Conservation (phyloP, 1,140 invertebrate species). For the Zaprionus camerounensis region DNA sequence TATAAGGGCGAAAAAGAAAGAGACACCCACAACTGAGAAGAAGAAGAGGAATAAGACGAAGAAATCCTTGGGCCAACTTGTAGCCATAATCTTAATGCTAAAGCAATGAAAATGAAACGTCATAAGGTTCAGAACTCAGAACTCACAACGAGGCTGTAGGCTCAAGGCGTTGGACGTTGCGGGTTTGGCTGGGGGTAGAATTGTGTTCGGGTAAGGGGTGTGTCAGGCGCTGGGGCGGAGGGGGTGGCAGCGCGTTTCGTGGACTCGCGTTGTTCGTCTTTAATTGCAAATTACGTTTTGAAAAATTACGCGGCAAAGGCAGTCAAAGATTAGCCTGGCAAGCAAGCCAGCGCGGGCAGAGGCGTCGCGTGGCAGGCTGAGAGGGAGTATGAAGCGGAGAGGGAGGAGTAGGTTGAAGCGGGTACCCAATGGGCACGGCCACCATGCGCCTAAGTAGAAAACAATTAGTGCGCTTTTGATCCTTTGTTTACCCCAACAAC, state of each 20-base stretch:
- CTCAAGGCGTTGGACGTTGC: slow-evolving; percentile 49
- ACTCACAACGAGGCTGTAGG: slow-evolving; percentile 16
- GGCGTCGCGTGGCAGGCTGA: background rate
- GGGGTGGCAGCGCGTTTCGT: slow-evolving; percentile 36
- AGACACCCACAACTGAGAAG: slow-evolving; percentile 13
- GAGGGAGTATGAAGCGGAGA: background rate
- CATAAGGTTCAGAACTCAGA: slow-evolving; percentile 47
- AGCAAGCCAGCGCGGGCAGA: too few relatives aligned
- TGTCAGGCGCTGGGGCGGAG: background rate
- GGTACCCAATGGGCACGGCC: slow-evolving; percentile 36
- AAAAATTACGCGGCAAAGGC: slow-evolving; percentile 79
- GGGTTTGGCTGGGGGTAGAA: background rate
- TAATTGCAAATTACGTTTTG: slow-evolving; percentile 83
- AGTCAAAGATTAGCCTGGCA: slow-evolving; percentile 66
- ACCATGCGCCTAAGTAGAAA: slow-evolving; percentile 70
- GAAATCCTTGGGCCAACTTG: slow-evolving; percentile 51
- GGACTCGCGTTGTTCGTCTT: slow-evolving; percentile 57
- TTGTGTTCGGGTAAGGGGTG: background rate
- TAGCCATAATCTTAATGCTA: slow-evolving; percentile 49
- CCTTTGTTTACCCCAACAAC: slow-evolving; percentile 82
- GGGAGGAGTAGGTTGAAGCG: background rate
- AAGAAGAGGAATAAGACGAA: slow-evolving; percentile 9
- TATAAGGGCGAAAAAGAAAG: slow-evolving; percentile 52
- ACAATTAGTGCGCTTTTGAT: slow-evolving; percentile 83
- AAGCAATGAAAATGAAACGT: slow-evolving; percentile 54